Evolutionary conservation across 2,888 invertebrate genomes (phyloP).

Genomic region (Eupithecia exiguata): DNA sequence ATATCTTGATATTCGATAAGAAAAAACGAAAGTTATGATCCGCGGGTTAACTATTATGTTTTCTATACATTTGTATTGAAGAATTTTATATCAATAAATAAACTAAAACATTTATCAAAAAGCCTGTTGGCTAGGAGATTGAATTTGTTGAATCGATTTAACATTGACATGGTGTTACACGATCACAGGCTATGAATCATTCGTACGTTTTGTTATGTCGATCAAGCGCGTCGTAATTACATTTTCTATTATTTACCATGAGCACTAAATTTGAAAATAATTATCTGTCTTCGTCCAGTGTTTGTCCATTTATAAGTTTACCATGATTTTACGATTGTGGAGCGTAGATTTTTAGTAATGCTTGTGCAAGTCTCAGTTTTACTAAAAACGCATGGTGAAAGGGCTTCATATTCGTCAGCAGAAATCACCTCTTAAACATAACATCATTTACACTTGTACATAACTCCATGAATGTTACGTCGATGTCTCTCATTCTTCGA

Average conservation of each 20-base stretch:
- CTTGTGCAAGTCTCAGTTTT: conserved; percentile 65
- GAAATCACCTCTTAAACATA: conserved; percentile 77
- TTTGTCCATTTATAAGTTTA: neutral
- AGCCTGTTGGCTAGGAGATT: conserved; percentile 55
- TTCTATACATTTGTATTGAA: conserved; percentile 66
- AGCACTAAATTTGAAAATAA: conserved; percentile 1
- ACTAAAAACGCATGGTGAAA: conserved; percentile 67
- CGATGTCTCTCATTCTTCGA: conserved; percentile 60
- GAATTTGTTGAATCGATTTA: conserved; percentile 62
- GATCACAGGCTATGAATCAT: conserved; percentile 46
- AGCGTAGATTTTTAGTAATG: conserved; percentile 52
- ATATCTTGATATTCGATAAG: neutral
- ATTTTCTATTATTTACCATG: neutral
- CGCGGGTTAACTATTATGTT: conserved; percentile 47
- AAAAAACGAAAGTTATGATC: conserved; percentile 34
- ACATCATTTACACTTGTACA: conserved; percentile 67
- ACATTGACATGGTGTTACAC: conserved; percentile 72
- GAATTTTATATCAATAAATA: conserved; percentile 78
- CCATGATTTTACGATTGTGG: conserved; percentile 18
- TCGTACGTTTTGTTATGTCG: conserved; percentile 21
- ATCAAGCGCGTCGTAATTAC: conserved; percentile 20
- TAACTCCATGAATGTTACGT: conserved; percentile 74
- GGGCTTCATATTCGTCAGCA: conserved; percentile 44
- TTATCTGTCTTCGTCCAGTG: neutral
- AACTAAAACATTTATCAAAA: conserved; percentile 61